A percentile compares a stretch with the other conserved stretches of the same genome.
These are phyloP conservation scores for Scophthalmus maximus DNA, from an alignment of 2,113 vertebrate genomes.

Conservation along the genomic window DNA sequence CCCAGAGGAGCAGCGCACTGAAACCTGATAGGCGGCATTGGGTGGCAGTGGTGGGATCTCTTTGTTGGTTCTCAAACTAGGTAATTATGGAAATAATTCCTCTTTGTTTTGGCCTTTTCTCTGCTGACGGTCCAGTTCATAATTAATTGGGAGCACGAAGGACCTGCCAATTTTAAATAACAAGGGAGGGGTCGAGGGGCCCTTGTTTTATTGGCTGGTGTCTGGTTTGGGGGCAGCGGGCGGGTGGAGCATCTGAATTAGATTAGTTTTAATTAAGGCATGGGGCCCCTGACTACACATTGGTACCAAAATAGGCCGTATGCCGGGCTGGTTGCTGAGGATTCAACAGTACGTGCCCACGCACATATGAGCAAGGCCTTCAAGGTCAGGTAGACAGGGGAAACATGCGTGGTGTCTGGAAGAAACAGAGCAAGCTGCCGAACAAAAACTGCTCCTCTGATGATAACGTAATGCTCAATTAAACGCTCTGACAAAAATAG, in stretches of 20 bases:
- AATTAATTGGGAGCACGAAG: constrained; percentile 73
- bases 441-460: background rate
- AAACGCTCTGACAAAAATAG: no score
- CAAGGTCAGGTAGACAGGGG: constrained; percentile 65
- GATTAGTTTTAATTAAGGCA: constrained; percentile 79
- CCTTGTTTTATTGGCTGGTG: constrained; percentile 72
- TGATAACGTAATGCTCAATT: no score
- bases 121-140: constrained; percentile 53
- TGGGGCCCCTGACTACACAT: constrained; percentile 61
- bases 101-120: constrained; percentile 70
- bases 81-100: constrained; percentile 77
- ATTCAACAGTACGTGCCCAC: constrained; percentile 42
- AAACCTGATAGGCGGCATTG: constrained; percentile 57
- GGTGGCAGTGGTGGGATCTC: constrained; percentile 53
- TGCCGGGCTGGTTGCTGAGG: constrained; percentile 54
- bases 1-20: constrained; percentile 54
- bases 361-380: constrained; percentile 39
- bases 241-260: constrained; percentile 74
- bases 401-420: constrained; percentile 45
- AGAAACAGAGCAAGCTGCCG: constrained; percentile 15
- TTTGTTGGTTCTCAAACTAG: constrained; percentile 47
- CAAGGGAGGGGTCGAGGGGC: constrained; percentile 58
- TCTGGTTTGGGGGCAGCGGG: constrained; percentile 48
- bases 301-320: constrained; percentile 62
- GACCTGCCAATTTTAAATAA: constrained; percentile 70